Evolutionary conservation across 2,888 invertebrate species (phyloP).

Genomic region (Laspeyria flexula): DNA sequence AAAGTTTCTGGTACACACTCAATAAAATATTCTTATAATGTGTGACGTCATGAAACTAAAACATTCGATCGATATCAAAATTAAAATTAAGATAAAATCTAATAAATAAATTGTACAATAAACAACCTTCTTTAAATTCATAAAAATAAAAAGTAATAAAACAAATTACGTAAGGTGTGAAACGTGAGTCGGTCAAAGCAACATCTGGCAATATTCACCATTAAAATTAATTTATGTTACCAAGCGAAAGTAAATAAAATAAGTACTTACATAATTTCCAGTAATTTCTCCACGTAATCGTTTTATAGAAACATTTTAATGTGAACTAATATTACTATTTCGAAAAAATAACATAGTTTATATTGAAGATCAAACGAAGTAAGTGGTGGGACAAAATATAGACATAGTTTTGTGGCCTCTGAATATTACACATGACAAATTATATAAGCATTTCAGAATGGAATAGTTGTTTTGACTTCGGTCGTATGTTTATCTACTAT

Average conservation of each 20-base stretch:
- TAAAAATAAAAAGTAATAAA: background rate
- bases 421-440: constrained; percentile 56
- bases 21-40: too few species aligned
- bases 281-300: constrained; percentile 32
- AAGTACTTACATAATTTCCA: constrained; percentile 28
- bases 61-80: too few species aligned
- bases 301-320: constrained; percentile 38
- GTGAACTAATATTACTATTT: constrained; percentile 25
- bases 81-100: background rate
- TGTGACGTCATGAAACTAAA: too few species aligned
- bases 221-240: constrained; percentile 19
- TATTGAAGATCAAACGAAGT: constrained; percentile 48
- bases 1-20: too few species aligned
- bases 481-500: constrained; percentile 51
- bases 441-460: constrained; percentile 48
- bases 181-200: constrained; percentile 33
- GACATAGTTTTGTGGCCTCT: constrained; percentile 33
- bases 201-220: constrained; percentile 20
- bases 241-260: constrained; percentile 23
- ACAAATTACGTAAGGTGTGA: constrained; percentile 15
- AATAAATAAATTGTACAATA: background rate
- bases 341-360: constrained; percentile 26
- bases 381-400: constrained; percentile 46
- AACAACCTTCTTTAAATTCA: background rate
- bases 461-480: constrained; percentile 57